phyloP scores from a whole-genome alignment of 30 jellyfish, hydroid and myxozoan genomes.

The Aurelia aurita region DNA sequence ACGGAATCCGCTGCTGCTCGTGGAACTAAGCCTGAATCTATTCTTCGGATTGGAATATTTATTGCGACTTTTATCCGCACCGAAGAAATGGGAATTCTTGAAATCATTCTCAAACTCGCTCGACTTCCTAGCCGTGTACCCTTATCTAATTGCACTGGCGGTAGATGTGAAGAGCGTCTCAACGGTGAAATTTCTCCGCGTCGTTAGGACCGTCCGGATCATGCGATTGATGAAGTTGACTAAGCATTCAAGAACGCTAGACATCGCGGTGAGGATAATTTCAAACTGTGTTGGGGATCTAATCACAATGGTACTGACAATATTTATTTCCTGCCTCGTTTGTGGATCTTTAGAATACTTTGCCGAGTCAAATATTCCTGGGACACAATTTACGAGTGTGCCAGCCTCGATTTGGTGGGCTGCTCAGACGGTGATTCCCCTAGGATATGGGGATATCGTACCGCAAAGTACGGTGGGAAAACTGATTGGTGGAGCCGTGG shows the following conservation, averaged over 20 bases:
- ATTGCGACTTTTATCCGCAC: slow-evolving; percentile 63
- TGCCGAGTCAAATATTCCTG: slow-evolving; percentile 57
- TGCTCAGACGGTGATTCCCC: slow-evolving; percentile 75
- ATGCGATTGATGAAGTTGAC: slow-evolving; percentile 76
- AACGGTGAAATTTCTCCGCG: slow-evolving; percentile 49
- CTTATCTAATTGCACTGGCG: slow-evolving; percentile 67
- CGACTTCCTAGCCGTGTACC: slow-evolving; percentile 75
- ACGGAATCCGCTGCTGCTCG: slow-evolving; percentile 52
- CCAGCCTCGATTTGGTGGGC: slow-evolving; percentile 94
- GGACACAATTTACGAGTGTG: slow-evolving; percentile 66
- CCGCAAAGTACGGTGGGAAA: slow-evolving; percentile 80
- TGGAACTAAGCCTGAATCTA: slow-evolving; percentile 62
- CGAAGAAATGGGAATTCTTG: slow-evolving; percentile 60
- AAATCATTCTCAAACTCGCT: slow-evolving; percentile 51
- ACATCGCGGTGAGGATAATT: slow-evolving; percentile 60
- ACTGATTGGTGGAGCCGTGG: slow-evolving; percentile 67
- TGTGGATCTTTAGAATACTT: slow-evolving; percentile 64
- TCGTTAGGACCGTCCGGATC: slow-evolving; percentile 70
- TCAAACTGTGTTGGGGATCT: slow-evolving; percentile 63
- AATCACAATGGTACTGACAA: slow-evolving; percentile 45
- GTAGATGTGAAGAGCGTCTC: slow-evolving; percentile 45
- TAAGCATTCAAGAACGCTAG: slow-evolving; percentile 65
- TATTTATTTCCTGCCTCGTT: slow-evolving; percentile 55
- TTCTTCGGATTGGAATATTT: slow-evolving; percentile 71
- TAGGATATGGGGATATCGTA: slow-evolving; percentile 90